Evolutionary conservation across 1,140 invertebrate species (phyloP).

Genomic region (Andrena cerasifolii): DNA sequence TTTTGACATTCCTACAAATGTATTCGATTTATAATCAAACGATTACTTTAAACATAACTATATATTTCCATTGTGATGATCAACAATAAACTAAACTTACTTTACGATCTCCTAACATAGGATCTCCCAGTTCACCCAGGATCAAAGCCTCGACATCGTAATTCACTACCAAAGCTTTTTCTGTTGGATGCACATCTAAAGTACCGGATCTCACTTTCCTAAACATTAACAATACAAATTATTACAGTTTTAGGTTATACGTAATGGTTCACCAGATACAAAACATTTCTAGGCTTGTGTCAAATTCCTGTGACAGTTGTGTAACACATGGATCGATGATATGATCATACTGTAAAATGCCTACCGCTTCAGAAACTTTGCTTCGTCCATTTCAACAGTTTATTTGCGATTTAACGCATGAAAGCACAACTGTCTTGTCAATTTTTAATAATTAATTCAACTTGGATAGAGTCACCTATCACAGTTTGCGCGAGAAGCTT

Average conservation of each 20-base stretch:
- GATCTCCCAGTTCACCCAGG: conserved; percentile 91
- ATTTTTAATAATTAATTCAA: conserved; percentile 24
- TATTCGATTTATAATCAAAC: conserved; percentile 19
- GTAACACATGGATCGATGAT: conserved; percentile 8
- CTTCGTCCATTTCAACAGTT: conserved; percentile 76
- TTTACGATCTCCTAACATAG: conserved; percentile 93
- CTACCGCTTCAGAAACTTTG: conserved; percentile 78
- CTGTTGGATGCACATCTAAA: conserved; percentile 95
- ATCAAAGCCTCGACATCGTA: conserved; percentile 95
- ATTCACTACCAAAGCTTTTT: conserved; percentile 94
- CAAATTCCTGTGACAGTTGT: background rate
- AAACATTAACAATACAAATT: conserved; percentile 45
- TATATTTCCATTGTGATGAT: background rate
- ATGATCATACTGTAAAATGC: background rate
- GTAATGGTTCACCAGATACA: background rate
- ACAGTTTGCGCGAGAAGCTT: too few species aligned
- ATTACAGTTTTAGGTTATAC: background rate
- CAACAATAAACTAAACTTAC: conserved; percentile 76
- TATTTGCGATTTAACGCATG: conserved; percentile 17
- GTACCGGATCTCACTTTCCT: conserved; percentile 92
- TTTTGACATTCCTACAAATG: conserved; percentile 88
- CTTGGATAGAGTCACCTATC: too few species aligned
- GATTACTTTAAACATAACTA: background rate
- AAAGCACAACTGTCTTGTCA: conserved; percentile 5
- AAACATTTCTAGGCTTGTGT: background rate